These are phyloP conservation scores for Podabrus alpinus DNA, from an alignment of 2,888 invertebrate species.

Conservation along the genomic window DNA sequence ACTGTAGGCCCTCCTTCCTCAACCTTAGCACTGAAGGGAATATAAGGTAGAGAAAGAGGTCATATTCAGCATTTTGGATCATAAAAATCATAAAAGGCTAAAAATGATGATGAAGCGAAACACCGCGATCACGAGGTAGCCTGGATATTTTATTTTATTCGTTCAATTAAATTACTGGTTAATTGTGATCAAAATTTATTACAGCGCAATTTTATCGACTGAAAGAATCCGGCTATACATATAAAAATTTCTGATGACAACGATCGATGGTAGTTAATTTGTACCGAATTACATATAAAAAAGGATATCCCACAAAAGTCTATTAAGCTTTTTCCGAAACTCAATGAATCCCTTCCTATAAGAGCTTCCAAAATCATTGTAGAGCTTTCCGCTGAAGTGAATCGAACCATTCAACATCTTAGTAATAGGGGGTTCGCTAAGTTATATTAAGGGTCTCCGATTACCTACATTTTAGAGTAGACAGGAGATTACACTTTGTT, in stretches of 20 bases:
- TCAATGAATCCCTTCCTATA: neutral
- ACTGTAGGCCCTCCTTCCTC: no score
- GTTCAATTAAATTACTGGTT: neutral
- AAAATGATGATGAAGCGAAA: no score
- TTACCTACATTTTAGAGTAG: constrained; percentile 3
- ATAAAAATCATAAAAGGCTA: no score
- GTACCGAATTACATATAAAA: neutral
- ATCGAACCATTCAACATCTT: constrained; percentile 4
- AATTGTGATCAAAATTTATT: neutral
- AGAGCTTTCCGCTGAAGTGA: neutral
- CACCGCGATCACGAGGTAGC: neutral
- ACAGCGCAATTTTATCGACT: neutral
- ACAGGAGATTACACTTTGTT: constrained; percentile 4
- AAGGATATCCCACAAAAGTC: constrained; percentile 1
- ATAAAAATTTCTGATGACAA: neutral
- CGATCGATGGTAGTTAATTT: neutral
- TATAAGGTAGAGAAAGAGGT: no score
- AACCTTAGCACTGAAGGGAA: no score
- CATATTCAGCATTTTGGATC: no score
- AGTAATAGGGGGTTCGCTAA: constrained; percentile 2
- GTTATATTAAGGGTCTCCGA: constrained; percentile 3
- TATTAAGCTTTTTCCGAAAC: neutral
- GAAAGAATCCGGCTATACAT: neutral
- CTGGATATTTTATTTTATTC: neutral
- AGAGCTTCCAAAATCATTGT: constrained; percentile 1